phyloP scores from a whole-genome alignment of 1,140 invertebrate genomes.

The Drosophila murphyi region DNA sequence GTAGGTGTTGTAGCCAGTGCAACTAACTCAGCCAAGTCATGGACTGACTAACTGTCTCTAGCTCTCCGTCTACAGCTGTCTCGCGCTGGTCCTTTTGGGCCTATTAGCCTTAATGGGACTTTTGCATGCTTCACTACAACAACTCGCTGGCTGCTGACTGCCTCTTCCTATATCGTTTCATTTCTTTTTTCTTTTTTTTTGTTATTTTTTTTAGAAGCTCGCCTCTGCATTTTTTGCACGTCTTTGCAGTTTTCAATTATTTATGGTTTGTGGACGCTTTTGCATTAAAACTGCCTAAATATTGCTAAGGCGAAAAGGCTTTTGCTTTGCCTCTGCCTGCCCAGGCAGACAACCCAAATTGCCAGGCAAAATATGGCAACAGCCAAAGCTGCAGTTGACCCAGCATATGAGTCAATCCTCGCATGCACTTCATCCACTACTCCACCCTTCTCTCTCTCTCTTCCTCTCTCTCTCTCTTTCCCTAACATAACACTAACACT shows the following conservation, averaged over 20 bases:
- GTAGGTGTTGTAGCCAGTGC: conserved; percentile 13
- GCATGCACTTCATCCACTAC: neutral
- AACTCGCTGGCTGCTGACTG: conserved; percentile 52
- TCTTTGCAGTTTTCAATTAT: conserved; percentile 74
- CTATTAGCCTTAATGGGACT: conserved; percentile 76
- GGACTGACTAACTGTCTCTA: conserved; percentile 49
- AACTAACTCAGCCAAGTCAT: conserved; percentile 50
- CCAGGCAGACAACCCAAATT: conserved; percentile 54
- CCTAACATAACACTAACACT: neutral
- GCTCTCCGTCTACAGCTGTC: conserved; percentile 42
- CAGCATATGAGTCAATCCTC: conserved; percentile 66
- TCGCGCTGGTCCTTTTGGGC: conserved; percentile 63
- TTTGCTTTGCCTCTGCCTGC: conserved; percentile 18
- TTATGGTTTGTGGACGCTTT: conserved; percentile 74
- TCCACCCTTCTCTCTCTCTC: neutral
- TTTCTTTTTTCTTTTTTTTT: conserved; percentile 9
- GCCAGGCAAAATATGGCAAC: conserved; percentile 54
- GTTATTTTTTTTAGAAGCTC: conserved; percentile 43
- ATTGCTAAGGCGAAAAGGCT: conserved; percentile 47
- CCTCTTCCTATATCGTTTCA: conserved; percentile 43
- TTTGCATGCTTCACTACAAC: conserved; percentile 71
- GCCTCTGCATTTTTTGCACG: conserved; percentile 65
- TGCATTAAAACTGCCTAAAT: conserved; percentile 74
- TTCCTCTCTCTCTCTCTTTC: neutral
- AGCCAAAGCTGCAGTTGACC: conserved; percentile 50